A percentile compares a stretch with the other conserved stretches of the same genome.
Evolutionary conservation across 2,888 invertebrate species (phyloP).

Genomic region (Drosophila mimica): DNA sequence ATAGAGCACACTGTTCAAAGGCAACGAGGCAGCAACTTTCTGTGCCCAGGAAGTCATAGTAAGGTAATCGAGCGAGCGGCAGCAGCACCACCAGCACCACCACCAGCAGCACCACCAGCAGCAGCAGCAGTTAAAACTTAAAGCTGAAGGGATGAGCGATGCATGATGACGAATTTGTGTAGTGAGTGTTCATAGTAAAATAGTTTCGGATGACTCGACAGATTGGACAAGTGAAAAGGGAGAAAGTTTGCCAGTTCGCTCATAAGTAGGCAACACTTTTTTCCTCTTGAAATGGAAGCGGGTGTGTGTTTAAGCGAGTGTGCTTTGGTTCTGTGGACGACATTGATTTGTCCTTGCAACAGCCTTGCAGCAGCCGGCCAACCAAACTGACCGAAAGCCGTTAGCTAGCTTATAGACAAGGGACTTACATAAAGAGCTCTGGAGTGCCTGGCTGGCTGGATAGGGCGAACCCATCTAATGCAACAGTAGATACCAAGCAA

Average conservation of each 20-base stretch:
- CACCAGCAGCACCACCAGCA: background rate
- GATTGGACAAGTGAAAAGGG: slow-evolving; percentile 18
- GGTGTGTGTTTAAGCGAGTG: slow-evolving; percentile 11
- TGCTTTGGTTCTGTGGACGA: slow-evolving; percentile 28
- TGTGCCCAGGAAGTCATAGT: slow-evolving; percentile 70
- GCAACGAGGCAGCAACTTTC: slow-evolving; percentile 39
- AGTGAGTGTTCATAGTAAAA: slow-evolving; percentile 32
- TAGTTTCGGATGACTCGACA: slow-evolving; percentile 52
- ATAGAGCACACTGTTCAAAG: slow-evolving; percentile 54
- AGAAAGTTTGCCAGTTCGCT: slow-evolving; percentile 15
- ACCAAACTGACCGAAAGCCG: slow-evolving; percentile 37
- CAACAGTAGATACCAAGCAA: slow-evolving; percentile 30
- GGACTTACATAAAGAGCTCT: slow-evolving; percentile 35
- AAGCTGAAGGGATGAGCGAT: slow-evolving; percentile 32
- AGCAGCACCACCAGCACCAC: background rate
- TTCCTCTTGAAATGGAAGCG: background rate
- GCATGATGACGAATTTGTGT: slow-evolving; percentile 63
- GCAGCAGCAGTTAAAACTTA: background rate
- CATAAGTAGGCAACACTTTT: slow-evolving; percentile 35
- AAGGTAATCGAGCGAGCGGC: slow-evolving; percentile 64
- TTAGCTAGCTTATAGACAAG: slow-evolving; percentile 48
- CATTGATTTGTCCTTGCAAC: slow-evolving; percentile 47
- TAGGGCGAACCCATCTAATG: slow-evolving; percentile 12
- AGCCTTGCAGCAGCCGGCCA: slow-evolving; percentile 1
- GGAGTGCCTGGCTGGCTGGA: background rate